These are phyloP conservation scores for Luperina nickerlii DNA, from an alignment of 2,888 invertebrate species.

Conservation along the genomic window DNA sequence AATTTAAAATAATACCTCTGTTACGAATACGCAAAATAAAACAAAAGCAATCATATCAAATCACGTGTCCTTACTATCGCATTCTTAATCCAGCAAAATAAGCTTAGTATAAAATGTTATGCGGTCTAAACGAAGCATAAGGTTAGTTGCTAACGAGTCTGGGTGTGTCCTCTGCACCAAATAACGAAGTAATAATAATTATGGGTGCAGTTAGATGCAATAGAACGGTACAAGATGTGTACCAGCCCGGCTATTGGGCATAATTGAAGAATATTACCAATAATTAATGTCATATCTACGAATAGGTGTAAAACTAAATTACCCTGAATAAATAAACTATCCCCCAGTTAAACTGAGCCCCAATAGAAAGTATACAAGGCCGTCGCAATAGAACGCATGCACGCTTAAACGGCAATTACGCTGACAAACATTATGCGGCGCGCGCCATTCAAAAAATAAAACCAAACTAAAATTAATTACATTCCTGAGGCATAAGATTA, in stretches of 20 bases:
- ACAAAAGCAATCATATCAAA: conserved; percentile 53
- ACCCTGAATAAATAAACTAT: conserved; percentile 30
- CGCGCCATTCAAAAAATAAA: conserved; percentile 69
- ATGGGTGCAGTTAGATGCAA: conserved; percentile 85
- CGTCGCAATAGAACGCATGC: conserved; percentile 51
- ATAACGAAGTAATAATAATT: conserved; percentile 86
- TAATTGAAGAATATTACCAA: conserved; percentile 72
- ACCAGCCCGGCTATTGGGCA: conserved; percentile 62
- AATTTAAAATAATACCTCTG: conserved; percentile 36
- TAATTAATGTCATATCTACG: conserved; percentile 64
- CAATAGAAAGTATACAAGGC: conserved; percentile 56
- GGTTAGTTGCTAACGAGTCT: conserved; percentile 86
- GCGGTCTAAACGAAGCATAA: conserved; percentile 81
- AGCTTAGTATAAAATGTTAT: conserved; percentile 59
- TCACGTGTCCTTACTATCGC: conserved; percentile 57
- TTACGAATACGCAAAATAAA: conserved; percentile 44
- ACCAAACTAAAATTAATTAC: conserved; percentile 76
- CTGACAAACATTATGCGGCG: conserved; percentile 63
- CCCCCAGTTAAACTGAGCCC: conserved; percentile 15
- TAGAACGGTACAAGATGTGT: conserved; percentile 75
- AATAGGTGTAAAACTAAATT: conserved; percentile 49
- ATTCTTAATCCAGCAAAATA: conserved; percentile 62
- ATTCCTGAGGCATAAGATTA: conserved; percentile 76
- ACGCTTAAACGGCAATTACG: conserved; percentile 65
- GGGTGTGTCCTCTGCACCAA: conserved; percentile 88